Evolutionary conservation across 2,888 invertebrate genomes (phyloP), one percentile per base, ranked within the genome.

Genomic region (Acanthococcus lagerstroemiae): DNA sequence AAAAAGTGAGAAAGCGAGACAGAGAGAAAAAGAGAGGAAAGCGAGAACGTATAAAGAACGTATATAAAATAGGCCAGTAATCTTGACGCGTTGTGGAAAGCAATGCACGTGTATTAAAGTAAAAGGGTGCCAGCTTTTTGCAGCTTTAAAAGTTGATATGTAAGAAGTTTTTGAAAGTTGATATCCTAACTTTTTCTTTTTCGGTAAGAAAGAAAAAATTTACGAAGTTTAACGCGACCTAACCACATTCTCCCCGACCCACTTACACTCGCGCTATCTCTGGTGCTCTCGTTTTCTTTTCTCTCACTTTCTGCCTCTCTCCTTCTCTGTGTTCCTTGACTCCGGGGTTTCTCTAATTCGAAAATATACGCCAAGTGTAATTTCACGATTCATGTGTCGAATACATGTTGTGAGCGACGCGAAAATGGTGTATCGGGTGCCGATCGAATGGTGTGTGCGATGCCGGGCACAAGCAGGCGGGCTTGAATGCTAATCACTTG

Each of bases 61-160:
- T 37, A 44, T 58, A 58, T 44, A 58, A 58, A 58, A 58, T 58
- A 58, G 58, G 58, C 58, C 46, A 58, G 58, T 58, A 58, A 58
- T 58, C 58, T 58, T 58, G 58, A 58, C 58, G 58, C 58, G 46
- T 58, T 58, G 58, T 58, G 46, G 58, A 58, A 58, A 58, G 46
- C 58, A 58, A 46, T 58, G 58, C 58, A 46, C 58, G 46, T 58
- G 58, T 58, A 58, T 58, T 58, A 46, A 58, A 46, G 37, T 58
- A 58, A 58, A 58, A 58, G 58, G 58, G 58, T 58, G 58, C 58
- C 58, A 58, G 58, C 58, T 58, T 58, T 58, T 58, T 46, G 46
- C 46, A 58, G 58, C 58, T 58, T 58, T 46, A 45, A 58, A 58
- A 58, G 58, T 58, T 58, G 58, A 58, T 58, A 58, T 45, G 58